Base-by-base conservation (phyloP, 2,797 vertebrate genomes). In the Sandelia bainsii region DNA sequence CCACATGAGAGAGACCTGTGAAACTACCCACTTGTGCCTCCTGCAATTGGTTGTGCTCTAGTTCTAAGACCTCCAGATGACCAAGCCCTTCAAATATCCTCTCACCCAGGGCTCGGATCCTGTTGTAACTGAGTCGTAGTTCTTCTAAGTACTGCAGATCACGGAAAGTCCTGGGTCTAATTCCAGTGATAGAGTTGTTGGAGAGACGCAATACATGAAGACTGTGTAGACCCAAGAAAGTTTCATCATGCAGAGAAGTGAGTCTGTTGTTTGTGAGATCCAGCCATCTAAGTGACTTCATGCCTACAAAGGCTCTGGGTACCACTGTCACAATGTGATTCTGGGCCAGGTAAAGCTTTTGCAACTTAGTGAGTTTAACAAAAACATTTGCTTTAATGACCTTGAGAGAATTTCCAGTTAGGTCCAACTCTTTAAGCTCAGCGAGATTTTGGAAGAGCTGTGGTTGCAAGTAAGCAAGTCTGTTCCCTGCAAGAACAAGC, bases 121-220 rank as follows among this genome's bases (percentile, higher is more conserved):
- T 94, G 89, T 99, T 99, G 92, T 97, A 90, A 52, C 95, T 94
- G 0, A 99, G 94, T 75, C 94, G 95, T 52, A 99, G 94, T 81
- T 99, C 98, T 75, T 99, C 97, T 63, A 99, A 90, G 75, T 96
- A 97, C 74, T 96, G 96, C n/a, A 99, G 90, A 64, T 99, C 98
- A 22, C 95, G 95, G 85, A 99, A 99, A 4, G 96, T 96, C 62
- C 94, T 94, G 1, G 95, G 95, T 65, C 94, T 92, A 44, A 99
- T 91, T 72, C 88, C 72, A 4, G 62, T 17, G 8, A 99, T 93
- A 23, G 95, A 95, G 17, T 99, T 99, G 93, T 97, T 96, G 22
- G 97, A 96, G 17, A 99, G 85, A 23, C 97, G 96, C 62, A 99
- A 93, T 1, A 99, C 97, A 0, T 97, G 97, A 49, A 99, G 93